Conservation (phyloP, 2,888 invertebrate species). For the Notodonta ziczac region DNA sequence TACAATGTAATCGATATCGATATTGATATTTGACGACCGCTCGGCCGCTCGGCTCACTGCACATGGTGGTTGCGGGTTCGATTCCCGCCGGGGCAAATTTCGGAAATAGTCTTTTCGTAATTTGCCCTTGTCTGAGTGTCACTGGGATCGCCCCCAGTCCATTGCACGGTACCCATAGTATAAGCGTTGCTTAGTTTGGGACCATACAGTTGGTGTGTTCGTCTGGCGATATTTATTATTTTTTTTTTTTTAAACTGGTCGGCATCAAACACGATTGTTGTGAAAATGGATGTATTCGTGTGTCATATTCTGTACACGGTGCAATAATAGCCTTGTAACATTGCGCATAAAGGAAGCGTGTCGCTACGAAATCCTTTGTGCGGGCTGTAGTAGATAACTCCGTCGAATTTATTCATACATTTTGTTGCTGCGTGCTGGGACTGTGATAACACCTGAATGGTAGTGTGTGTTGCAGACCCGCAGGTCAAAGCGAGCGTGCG, state of each 20-base stretch:
- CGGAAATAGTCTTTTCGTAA: too few species aligned
- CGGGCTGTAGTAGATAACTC: neutral
- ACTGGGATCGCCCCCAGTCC: too few species aligned
- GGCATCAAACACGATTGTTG: neutral
- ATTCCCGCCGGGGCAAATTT: too few species aligned
- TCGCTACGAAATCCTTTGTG: neutral
- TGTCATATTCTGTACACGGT: neutral
- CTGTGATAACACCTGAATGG: conserved; percentile 31
- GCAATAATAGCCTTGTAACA: neutral
- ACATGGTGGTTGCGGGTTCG: too few species aligned
- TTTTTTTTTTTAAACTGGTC: neutral
- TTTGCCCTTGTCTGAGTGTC: too few species aligned
- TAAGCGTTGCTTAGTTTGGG: too few species aligned
- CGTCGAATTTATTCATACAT: neutral
- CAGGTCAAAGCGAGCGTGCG: conserved; percentile 92
- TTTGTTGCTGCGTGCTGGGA: neutral
- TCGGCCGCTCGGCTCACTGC: too few species aligned
- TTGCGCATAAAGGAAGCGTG: neutral
- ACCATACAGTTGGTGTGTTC: too few species aligned
- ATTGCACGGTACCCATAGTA: too few species aligned
- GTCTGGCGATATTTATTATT: too few species aligned
- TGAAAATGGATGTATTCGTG: too few species aligned
- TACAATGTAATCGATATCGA: neutral
- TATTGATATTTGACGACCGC: too few species aligned
- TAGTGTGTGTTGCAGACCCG: conserved; percentile 87